Base-by-base conservation (phyloP, 2,888 invertebrate genomes). In the Neocrepidodera transversa region DNA sequence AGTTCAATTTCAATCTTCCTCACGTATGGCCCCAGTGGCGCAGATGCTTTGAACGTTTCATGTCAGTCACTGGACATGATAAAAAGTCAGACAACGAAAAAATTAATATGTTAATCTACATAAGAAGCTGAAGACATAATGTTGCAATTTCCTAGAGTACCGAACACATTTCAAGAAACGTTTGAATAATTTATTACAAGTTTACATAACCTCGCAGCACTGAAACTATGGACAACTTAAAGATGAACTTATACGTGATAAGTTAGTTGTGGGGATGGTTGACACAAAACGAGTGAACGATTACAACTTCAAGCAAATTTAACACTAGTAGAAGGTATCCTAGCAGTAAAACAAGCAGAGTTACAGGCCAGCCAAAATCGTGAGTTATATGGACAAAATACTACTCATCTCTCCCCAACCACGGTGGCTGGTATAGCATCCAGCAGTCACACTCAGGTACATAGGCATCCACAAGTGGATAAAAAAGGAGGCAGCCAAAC, bases 211-310 rank as follows among this genome's bases (percentile, higher is more conserved):
- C n/a, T n/a, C n/a, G n/a, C 30, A 30, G n/a, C 10, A 10, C 6
- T 10, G 30, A 30, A 30, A 4, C 30, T 2, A 6, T 30, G 2
- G 30, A 30, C 3, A 10, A 2, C 8, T 30, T 30, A 11, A 55
- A 8, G 10, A 30, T 2, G 5, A 30, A 30, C 30, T 10, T 10
- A 30, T 10, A 10, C 2, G 72, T 26, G 72, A 74, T 43, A 51
- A 67, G 14, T 72, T 74, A 30, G n/a, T n/a, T n/a, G n/a, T n/a
- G n/a, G n/a, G n/a, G n/a, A n/a, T n/a, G 65, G 10, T 11, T 14
- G 70, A 73, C 47, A 23, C 18, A 2, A 63, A 52, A 58, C 61
- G 65, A 1, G 63, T 61, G 8, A 68, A 72, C 52, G 57, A 53
- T 13, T 58, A 73, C 13, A 70, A 60, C 11, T 11, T 55, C 11